These are phyloP conservation scores for Phrynocephalus vlangalii DNA, from an alignment of 2,797 vertebrate species.

Conservation along the genomic window DNA sequence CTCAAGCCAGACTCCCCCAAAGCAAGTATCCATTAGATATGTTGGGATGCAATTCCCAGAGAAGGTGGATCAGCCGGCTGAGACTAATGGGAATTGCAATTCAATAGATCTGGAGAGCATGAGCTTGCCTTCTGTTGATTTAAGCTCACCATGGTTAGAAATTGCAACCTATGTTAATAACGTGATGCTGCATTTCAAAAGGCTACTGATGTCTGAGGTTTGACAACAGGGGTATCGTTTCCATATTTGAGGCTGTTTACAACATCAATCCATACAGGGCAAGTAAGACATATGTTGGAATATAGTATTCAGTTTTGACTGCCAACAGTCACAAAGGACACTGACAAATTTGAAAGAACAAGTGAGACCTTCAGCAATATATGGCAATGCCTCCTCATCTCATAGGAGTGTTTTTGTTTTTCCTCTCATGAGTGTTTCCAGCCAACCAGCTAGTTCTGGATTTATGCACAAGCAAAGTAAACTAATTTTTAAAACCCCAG, in stretches of 20 bases:
- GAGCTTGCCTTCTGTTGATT: not conserved
- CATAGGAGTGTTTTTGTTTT: not conserved
- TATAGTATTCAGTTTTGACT: not conserved
- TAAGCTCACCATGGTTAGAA: not conserved
- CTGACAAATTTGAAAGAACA: not conserved
- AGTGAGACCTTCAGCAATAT: not conserved
- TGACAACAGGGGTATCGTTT: not conserved
- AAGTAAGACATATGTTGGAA: not conserved
- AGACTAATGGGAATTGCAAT: not conserved
- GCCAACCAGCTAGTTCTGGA: not conserved
- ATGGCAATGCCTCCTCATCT: not conserved
- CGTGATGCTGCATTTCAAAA: not conserved
- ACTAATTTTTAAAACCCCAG: too few relatives aligned
- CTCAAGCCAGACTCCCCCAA: not conserved
- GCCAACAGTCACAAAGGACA: not conserved
- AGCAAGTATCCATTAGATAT: not conserved
- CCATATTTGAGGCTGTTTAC: not conserved
- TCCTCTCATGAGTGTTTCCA: not conserved
- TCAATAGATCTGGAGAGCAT: not conserved
- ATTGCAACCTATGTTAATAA: not conserved
- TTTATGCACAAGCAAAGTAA: too few relatives aligned
- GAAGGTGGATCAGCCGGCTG: not conserved
- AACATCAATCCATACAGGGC: not conserved
- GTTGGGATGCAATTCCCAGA: not conserved
- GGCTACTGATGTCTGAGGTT: not conserved